These are phyloP conservation scores for Psammodynastes pulverulentus DNA, from an alignment of 2,113 vertebrate species.

Conservation along the genomic window DNA sequence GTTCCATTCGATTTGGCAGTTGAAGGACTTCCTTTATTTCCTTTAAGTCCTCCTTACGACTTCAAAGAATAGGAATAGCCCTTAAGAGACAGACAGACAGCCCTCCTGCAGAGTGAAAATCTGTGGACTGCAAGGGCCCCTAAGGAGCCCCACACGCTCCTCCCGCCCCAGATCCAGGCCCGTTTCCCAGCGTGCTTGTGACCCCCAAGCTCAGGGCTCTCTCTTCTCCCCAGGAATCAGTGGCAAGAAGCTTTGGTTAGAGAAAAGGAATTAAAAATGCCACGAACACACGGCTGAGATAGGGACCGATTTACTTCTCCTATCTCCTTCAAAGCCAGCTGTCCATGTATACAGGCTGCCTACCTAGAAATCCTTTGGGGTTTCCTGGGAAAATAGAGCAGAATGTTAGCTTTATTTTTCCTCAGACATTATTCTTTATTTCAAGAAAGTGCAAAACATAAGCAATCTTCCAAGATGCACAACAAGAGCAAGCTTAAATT, in stretches of 20 bases:
- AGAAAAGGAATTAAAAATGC: neutral
- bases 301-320: neutral
- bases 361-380: neutral
- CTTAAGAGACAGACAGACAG: neutral
- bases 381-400: neutral
- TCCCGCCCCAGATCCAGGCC: neutral
- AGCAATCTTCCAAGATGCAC: neutral
- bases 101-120: neutral
- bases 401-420: neutral
- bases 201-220: neutral
- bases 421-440: neutral
- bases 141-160: neutral
- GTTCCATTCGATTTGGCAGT: neutral
- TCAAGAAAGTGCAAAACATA: neutral
- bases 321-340: neutral
- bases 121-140: neutral
- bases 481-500: neutral
- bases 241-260: neutral
- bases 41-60: neutral
- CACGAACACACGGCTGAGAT: neutral
- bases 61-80: neutral
- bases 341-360: neutral
- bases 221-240: neutral
- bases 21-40: neutral
- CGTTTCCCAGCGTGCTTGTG: neutral